phyloP scores from a whole-genome alignment of 1,140 invertebrate genomes.

The Arctopsyche grandis region DNA sequence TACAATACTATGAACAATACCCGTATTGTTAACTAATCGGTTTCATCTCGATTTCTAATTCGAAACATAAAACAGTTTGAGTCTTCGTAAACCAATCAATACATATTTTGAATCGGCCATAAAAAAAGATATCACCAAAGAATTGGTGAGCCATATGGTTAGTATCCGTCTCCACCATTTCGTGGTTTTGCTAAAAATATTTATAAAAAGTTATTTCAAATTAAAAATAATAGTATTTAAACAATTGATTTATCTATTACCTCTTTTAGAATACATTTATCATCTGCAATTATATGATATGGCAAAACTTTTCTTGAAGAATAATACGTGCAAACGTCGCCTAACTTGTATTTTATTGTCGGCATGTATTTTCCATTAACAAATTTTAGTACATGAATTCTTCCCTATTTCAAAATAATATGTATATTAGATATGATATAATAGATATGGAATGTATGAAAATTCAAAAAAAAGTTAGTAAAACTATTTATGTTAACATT shows the following conservation, averaged over 20 bases:
- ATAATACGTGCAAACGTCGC: constrained; percentile 10
- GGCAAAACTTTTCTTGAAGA: background rate
- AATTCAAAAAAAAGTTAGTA: no score
- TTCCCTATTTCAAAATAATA: background rate
- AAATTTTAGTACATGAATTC: background rate
- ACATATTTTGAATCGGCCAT: constrained; percentile 7
- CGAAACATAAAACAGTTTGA: background rate
- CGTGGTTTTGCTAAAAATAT: background rate
- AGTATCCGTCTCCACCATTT: background rate
- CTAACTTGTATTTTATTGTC: background rate
- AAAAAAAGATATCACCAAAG: constrained; percentile 22
- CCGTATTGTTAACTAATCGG: no score
- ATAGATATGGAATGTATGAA: no score
- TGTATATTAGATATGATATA: no score
- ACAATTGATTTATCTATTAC: background rate
- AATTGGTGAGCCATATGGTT: background rate
- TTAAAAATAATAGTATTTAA: no score
- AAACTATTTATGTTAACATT: no score
- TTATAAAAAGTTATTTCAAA: background rate
- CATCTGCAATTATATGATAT: background rate
- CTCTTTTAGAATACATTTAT: background rate
- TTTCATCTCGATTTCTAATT: background rate
- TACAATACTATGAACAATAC: no score
- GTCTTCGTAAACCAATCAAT: constrained; percentile 9
- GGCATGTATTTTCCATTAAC: background rate